phyloP scores from a whole-genome alignment of 2,113 vertebrate genomes.

The Neofelis nebulosa region DNA sequence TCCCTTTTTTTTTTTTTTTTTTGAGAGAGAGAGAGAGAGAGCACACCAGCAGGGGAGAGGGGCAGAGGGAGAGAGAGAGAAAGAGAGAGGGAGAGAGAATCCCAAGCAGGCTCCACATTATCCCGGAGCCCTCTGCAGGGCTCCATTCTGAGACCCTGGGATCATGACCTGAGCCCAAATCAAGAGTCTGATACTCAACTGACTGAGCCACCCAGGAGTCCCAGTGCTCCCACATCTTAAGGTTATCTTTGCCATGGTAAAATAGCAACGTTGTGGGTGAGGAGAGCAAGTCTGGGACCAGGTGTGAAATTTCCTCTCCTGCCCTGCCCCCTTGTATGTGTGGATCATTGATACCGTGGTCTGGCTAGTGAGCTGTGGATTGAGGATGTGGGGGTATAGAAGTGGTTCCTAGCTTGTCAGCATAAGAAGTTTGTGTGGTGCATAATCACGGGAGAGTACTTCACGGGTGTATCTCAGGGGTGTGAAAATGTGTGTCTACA shows the following conservation, averaged over 20 bases:
- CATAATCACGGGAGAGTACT: neutral
- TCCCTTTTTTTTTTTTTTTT: no score
- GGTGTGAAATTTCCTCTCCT: neutral
- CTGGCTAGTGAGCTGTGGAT: neutral
- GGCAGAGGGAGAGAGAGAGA: no score
- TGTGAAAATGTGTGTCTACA: neutral
- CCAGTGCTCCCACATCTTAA: neutral
- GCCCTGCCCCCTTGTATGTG: neutral
- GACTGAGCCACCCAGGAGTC: no score
- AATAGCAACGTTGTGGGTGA: neutral
- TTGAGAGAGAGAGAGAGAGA: no score
- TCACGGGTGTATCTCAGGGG: neutral
- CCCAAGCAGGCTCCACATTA: no score
- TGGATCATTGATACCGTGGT: no score
- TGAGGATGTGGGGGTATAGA: neutral
- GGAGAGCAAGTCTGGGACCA: neutral
- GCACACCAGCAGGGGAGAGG: no score
- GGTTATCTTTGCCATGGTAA: conserved; percentile 7
- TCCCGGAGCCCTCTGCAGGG: no score
- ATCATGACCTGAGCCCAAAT: no score
- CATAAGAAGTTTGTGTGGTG: neutral
- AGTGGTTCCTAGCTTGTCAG: neutral
- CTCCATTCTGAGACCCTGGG: no score
- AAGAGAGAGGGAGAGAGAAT: no score
- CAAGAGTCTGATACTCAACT: no score